phyloP scores from a whole-genome alignment of 2,888 invertebrate species.

The Rhaphigaster nebulosa region DNA sequence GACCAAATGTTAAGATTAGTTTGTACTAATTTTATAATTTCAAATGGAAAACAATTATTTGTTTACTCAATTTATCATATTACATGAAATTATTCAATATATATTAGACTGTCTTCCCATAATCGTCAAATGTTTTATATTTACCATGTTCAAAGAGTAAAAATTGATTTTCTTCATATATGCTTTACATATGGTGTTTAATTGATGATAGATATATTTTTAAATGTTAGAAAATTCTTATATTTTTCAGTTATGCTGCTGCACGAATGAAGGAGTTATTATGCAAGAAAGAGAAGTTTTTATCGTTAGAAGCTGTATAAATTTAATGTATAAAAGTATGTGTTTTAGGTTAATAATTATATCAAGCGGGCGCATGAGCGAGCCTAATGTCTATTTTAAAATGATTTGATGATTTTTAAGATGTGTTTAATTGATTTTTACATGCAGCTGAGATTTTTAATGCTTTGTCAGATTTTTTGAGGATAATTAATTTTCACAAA shows the following conservation, averaged over 20 bases:
- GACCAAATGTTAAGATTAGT: too few species aligned
- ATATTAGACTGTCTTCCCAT: too few species aligned
- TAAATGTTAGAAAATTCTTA: neutral
- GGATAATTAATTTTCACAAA: neutral
- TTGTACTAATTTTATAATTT: too few species aligned
- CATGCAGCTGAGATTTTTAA: neutral
- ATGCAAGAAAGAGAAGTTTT: conserved; percentile 75
- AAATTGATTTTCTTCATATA: too few species aligned
- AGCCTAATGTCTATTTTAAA: neutral
- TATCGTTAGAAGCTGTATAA: conserved; percentile 65
- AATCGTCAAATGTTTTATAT: neutral
- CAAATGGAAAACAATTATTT: too few species aligned
- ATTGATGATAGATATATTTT: neutral
- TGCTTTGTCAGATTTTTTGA: neutral
- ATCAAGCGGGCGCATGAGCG: neutral
- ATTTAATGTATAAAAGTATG: neutral
- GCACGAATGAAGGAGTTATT: conserved; percentile 81
- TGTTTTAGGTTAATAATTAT: neutral
- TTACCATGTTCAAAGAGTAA: too few species aligned
- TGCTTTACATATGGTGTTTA: neutral
- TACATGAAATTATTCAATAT: too few species aligned
- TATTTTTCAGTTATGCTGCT: conserved; percentile 76
- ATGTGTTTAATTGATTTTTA: neutral
- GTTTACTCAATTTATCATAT: too few species aligned
- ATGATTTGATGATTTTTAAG: neutral